Conservation (phyloP, 2,113 vertebrate species). For the Tachuris rubrigastra region DNA sequence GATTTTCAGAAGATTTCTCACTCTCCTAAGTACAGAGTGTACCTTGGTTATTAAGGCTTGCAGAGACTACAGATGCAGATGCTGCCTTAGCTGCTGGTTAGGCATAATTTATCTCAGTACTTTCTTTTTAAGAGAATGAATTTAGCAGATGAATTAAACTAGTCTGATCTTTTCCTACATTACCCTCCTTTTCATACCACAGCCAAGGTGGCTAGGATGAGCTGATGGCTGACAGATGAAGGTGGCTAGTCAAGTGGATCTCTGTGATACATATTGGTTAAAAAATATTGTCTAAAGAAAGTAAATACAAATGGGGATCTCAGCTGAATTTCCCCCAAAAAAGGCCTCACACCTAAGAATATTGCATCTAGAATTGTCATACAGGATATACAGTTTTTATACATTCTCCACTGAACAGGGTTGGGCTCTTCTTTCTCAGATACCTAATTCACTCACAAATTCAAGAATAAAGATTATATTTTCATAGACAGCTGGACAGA, state of each 20-base stretch:
- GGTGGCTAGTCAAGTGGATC: not conserved
- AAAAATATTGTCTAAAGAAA: not conserved
- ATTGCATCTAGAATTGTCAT: not conserved
- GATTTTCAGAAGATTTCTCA: not conserved
- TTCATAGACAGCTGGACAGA: not conserved
- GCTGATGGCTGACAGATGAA: not conserved
- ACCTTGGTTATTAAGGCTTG: not conserved
- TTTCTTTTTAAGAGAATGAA: not conserved
- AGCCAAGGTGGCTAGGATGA: not conserved
- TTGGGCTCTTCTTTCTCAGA: not conserved
- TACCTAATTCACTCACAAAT: not conserved
- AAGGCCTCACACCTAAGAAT: not conserved
- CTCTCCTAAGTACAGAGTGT: not conserved
- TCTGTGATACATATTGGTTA: not conserved
- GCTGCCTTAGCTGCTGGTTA: not conserved
- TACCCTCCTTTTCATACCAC: not conserved
- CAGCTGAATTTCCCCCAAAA: not conserved
- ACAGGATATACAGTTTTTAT: not conserved
- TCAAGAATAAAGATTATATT: conserved; percentile 1
- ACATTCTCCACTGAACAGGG: not conserved
- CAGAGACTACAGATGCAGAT: not conserved
- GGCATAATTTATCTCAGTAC: not conserved
- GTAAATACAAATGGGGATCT: not conserved
- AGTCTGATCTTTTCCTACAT: not conserved
- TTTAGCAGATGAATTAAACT: not conserved